Evolutionary conservation across 2,888 invertebrate genomes (phyloP).

Genomic region (Andrena camellia): DNA sequence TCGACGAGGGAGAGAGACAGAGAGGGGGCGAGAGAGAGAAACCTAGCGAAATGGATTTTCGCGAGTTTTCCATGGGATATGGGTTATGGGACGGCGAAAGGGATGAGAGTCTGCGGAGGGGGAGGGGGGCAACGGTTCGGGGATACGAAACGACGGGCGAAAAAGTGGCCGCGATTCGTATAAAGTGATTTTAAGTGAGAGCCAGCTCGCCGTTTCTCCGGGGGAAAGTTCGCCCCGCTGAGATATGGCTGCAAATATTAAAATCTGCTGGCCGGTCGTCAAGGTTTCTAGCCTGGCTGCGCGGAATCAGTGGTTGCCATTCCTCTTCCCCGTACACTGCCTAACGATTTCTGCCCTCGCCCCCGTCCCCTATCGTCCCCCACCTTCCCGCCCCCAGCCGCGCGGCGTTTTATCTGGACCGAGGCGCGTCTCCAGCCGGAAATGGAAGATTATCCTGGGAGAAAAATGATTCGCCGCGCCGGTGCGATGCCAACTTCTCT

Average conservation of each 20-base stretch:
- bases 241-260: conserved; percentile 82
- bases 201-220: conserved; percentile 69
- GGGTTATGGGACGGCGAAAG: conserved; percentile 60
- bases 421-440: conserved; percentile 1
- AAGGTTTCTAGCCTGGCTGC: conserved; percentile 41
- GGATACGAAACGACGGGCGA: conserved; percentile 67
- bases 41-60: conserved; percentile 1
- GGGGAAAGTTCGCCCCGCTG: conserved; percentile 76
- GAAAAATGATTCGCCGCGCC: conserved; percentile 12
- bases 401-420: conserved; percentile 7
- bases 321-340: conserved; percentile 1
- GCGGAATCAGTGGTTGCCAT: conserved; percentile 59
- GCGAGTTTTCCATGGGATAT: conserved; percentile 71
- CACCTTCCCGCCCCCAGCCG: neutral
- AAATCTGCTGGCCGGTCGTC: conserved; percentile 76
- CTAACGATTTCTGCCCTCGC: conserved; percentile 16
- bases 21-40: neutral
- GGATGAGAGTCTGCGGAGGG: conserved; percentile 41
- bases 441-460: conserved; percentile 17
- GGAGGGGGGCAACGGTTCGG: conserved; percentile 28
- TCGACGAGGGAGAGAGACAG: conserved; percentile 38
- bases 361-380: neutral
- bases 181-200: conserved; percentile 82
- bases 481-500: neutral
- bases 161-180: conserved; percentile 77